phyloP scores from a whole-genome alignment of 2,113 vertebrate species.

The Sardina pilchardus region DNA sequence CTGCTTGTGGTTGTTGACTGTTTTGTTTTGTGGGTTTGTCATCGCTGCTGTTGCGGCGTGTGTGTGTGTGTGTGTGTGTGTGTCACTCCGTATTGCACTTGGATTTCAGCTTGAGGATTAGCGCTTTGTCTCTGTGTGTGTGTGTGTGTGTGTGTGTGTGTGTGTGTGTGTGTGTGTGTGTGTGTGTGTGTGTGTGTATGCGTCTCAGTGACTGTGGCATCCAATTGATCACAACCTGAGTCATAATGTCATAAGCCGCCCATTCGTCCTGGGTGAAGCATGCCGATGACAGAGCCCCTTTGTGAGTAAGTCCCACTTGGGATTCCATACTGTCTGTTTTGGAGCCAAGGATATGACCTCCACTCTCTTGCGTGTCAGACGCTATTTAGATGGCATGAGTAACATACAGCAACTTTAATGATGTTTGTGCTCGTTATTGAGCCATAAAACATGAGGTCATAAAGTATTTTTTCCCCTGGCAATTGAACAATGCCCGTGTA shows the following conservation, averaged over 20 bases:
- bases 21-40: not conserved
- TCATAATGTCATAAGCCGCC: not conserved
- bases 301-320: not conserved
- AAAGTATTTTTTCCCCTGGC: slow-evolving; percentile 7
- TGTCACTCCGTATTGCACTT: not conserved
- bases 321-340: not conserved
- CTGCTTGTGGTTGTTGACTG: not conserved
- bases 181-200: too few relatives aligned
- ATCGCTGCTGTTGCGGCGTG: not conserved
- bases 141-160: too few relatives aligned
- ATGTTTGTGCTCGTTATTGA: slow-evolving; percentile 12
- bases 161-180: not conserved
- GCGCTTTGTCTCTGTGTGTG: not conserved
- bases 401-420: not conserved
- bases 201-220: not conserved
- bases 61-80: not conserved
- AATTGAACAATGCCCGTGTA: not conserved
- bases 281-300: not conserved
- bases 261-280: not conserved
- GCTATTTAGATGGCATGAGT: not conserved
- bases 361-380: not conserved
- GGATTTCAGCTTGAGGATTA: not conserved
- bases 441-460: slow-evolving; percentile 10
- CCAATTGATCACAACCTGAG: not conserved
- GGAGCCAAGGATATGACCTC: not conserved